Base-by-base conservation (phyloP, 2,797 vertebrate species). In the Falco berigora region DNA sequence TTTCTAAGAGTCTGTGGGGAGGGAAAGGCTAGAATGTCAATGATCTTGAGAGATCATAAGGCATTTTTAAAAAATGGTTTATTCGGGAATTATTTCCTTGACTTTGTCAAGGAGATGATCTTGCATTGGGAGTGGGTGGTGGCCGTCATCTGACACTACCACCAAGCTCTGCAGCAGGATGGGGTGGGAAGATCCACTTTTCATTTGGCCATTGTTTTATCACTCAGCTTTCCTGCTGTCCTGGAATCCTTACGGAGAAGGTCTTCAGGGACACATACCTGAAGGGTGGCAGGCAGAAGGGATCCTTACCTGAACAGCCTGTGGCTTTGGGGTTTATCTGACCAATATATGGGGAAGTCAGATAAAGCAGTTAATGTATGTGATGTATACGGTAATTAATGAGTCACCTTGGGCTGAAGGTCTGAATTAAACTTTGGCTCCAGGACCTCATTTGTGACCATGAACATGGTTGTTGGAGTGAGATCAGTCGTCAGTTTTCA, bases 131-230 rank as follows among this genome's bases (percentile, higher is more conserved):
- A 14, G 36, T 4, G 40, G 68, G 42, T 25, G 50, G n/a, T 30
- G 66, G 17, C 34, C 1, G 0, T 12, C 30, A 8, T 11, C 62
- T 74, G 80, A 6, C 21, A 15, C 67, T 14, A 42, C n/a, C 61
- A 38, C 47, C 47, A 12, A 20, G 28, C 7, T 40, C 49, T 44
- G 2, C 1, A 1, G 25, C 0, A 1, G 55, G 67, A 19, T 34
- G 38, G 49, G 34, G 6, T 1, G 8, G 34, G 32, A 44, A 1
- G 2, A 69, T 3, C 23, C 3, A 1, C 59, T 36, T 36, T 38
- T 30, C 27, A 3, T 22, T 69, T 10, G 23, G 3, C 28, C 32
- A 8, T 18, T 1, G 1, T 17, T 34, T 40, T 8, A 23, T 9
- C 59, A 7, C 7, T 53, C n/a, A 12, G 0, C 38, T 66, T 38